Base-by-base conservation (phyloP, 2,113 vertebrate species). In the Colossoma macropomum region DNA sequence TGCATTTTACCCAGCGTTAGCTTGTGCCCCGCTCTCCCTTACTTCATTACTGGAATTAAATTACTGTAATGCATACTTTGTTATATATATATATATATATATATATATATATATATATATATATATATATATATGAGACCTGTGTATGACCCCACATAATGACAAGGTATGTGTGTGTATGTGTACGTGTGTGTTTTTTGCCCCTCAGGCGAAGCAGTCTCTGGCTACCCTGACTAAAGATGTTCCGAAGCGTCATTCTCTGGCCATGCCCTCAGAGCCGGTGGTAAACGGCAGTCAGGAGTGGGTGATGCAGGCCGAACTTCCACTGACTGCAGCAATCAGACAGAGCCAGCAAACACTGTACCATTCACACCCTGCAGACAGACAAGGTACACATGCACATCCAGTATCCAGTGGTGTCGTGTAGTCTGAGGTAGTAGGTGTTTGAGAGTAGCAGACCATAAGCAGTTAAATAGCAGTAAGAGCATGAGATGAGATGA, bases 311-410 rank as follows among this genome's bases (percentile, higher is more conserved):
- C 96, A 96, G 85, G 94, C 96, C 0, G 96, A 97, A 90, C 94
- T 96, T 62, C 96, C 96, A 0, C 95, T 97, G 83, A 97, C 96
- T 0, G 96, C 96, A 0, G 96, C 96, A 89, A 96, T 96, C 90
- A 94, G 96, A 59, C 96, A 97, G 93, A 97, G 96, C 89, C 96
- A 97, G 87, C 96, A 96, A 90, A 96, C 95, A 0, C 94, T 97
- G 56, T 96, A 96, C 91, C 95, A 96, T 79, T 92, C 92, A 0
- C 96, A 96, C 85, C 92, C 95, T 4, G 93, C 93, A 45, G 96
- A 96, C 87, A 91, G 96, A 81, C 96, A 96, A 96, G 96, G 96
- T 97, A 79, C 28, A 50, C 41, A 75, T 50, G 25, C 56, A 30
- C 41, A 70, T 23, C 16, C 78, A 56, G 1, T 23, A n/a, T 21